Evolutionary conservation across 1,140 invertebrate species (phyloP), one percentile per base, ranked within the genome.

Genomic region (Ceratoteleas bidentatus): DNA sequence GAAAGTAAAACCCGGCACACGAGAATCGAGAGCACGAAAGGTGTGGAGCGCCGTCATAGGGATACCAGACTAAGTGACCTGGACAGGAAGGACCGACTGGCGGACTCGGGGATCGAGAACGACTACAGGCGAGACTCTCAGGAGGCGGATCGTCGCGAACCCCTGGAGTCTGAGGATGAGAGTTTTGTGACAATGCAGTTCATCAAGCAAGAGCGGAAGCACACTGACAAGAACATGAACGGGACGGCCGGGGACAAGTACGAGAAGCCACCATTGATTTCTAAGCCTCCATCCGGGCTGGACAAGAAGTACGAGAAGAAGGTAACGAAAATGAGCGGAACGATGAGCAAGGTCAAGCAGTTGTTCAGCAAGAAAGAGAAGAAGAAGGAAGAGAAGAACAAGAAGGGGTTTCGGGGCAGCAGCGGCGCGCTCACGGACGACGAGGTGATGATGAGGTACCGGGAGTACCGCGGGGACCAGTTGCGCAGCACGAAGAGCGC

Each of bases 81-180:
- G 6, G 90, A 88, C 73, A 85, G 89, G 3, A 94, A 94, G 68
- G 94, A 94, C 79, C 92, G 93, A 34, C 90, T 95, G 15, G 95
- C 94, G 3, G 95, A 96, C 89, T 96, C 95, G 0, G 95, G 95
- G 0, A 96, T 96, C 62, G 95, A 96, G 86, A 96, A 96, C 79
- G 95, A 96, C 83, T 95, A 95, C 80, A 92, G 94, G 45, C 92
- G 95, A 16, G 94, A 96, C 80, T 95, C 94, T 4, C 94, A 93
- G 74, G 94, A 90, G 62, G 86, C 86, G 6, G 86, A 92, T 73
- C 64, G 88, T 87, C 53, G 94, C 91, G 85, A 93, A 88, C 47
- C 88, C 85, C 81, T 92, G 84, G 88, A 92, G 79, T 86, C 94
- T 69, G 94, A 94, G 78, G 94, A 95, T 76, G 94, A 95, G 79